Conservation (phyloP, 2,797 vertebrate genomes). For the Gallinago solitaria region DNA sequence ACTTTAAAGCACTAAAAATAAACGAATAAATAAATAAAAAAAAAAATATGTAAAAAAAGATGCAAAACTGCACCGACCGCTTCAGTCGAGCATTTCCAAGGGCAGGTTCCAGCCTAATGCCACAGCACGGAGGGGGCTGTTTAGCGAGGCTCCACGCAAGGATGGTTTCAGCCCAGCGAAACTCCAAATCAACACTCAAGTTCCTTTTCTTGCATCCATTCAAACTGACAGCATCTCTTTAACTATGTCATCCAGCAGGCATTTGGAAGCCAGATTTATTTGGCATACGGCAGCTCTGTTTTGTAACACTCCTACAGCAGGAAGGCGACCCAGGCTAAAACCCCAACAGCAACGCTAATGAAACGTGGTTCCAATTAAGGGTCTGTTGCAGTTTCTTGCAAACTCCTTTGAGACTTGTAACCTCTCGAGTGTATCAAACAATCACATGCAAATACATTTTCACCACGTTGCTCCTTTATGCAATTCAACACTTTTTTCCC, state of each 20-base stretch:
- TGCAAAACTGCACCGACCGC: background rate
- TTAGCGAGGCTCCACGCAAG: background rate
- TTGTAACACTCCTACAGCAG: background rate
- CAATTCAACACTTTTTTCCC: background rate
- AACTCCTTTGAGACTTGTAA: background rate
- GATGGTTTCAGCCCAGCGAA: background rate
- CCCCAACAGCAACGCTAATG: background rate
- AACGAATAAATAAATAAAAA: background rate
- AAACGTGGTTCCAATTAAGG: conserved; percentile 40
- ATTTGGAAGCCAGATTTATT: background rate
- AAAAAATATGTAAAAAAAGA: too few species aligned
- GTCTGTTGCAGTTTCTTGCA: background rate
- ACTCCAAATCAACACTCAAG: background rate
- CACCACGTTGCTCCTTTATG: background rate
- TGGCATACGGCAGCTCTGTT: conserved; percentile 8
- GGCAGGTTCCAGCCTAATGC: background rate
- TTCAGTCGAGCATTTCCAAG: background rate
- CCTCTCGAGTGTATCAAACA: conserved; percentile 37
- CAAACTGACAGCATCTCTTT: conserved; percentile 29
- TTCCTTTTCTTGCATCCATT: background rate
- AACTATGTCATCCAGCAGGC: background rate
- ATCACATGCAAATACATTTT: conserved; percentile 24
- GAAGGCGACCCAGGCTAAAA: background rate
- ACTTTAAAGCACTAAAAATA: background rate
- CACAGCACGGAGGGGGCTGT: background rate